These are phyloP conservation scores for Drosophila sturtevanti DNA, from an alignment of 1,140 invertebrate genomes.

Conservation along the genomic window DNA sequence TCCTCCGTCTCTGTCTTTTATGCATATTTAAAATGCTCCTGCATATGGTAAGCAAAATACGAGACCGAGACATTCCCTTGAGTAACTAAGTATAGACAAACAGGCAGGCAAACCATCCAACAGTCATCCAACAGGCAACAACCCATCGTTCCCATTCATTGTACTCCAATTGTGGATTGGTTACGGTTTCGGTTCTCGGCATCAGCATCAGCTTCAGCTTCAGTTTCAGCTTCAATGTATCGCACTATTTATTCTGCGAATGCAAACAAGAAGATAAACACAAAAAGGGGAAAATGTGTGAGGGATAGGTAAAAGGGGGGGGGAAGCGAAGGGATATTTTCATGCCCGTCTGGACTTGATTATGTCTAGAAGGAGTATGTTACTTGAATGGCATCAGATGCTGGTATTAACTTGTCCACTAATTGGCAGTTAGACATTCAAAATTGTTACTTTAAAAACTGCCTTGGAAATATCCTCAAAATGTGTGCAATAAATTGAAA, in stretches of 20 bases:
- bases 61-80: conserved; percentile 6
- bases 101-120: not conserved
- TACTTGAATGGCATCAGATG: not conserved
- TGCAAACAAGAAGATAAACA: not conserved
- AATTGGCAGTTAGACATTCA: conserved; percentile 2
- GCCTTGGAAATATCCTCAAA: not conserved
- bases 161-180: too few relatives aligned
- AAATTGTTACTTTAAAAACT: not conserved
- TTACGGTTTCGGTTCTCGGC: not conserved
- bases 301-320: not conserved
- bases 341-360: conserved; percentile 5
- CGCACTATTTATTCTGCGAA: conserved; percentile 6
- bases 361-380: not conserved
- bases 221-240: not conserved
- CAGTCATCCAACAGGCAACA: too few relatives aligned
- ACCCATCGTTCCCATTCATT: too few relatives aligned
- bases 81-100: conserved; percentile 1
- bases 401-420: conserved; percentile 2
- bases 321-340: not conserved
- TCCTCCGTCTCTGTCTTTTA: not conserved
- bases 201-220: not conserved
- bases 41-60: conserved; percentile 7
- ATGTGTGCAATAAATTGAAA: too few relatives aligned
- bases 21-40: conserved; percentile 4
- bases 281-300: not conserved